Conservation (phyloP, 2,888 invertebrate genomes). For the Cryptus viduatorius region DNA sequence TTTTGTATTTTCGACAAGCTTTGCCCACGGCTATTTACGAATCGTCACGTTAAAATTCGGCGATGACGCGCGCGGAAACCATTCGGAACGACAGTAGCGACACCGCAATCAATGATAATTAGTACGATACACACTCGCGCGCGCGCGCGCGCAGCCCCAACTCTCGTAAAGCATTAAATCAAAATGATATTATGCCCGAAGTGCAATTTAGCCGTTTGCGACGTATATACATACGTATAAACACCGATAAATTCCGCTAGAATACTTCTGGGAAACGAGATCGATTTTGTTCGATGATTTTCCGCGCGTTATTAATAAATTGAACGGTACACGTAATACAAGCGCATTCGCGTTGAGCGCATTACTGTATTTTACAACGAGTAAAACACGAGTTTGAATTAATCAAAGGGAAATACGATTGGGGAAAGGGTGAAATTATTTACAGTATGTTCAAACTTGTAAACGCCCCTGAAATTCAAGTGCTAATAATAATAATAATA, state of each 20-base stretch:
- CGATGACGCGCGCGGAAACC: conserved; percentile 27
- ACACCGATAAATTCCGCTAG: neutral
- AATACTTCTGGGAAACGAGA: neutral
- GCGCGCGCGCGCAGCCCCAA: too few relatives aligned
- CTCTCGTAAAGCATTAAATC: conserved; percentile 3
- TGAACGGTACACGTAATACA: neutral
- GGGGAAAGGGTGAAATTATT: too few relatives aligned
- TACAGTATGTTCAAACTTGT: too few relatives aligned
- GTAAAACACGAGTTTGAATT: conserved; percentile 12
- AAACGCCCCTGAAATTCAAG: too few relatives aligned
- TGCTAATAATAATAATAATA: too few relatives aligned
- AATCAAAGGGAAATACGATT: neutral
- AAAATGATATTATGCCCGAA: conserved; percentile 12
- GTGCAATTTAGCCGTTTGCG: neutral
- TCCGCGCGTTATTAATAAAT: neutral
- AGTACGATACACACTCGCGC: conserved; percentile 7
- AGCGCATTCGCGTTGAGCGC: neutral
- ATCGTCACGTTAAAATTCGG: conserved; percentile 26
- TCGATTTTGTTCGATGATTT: conserved; percentile 1
- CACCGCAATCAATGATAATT: conserved; percentile 41
- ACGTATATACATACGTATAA: neutral
- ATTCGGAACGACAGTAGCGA: conserved; percentile 19
- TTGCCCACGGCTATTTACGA: conserved; percentile 42
- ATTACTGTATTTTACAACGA: neutral
- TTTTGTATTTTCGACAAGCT: neutral